These are phyloP conservation scores for Halisarca cf. caerulea DNA, from an alignment of 37 sponge, comb jelly and placozoan species.

Conservation along the genomic window DNA sequence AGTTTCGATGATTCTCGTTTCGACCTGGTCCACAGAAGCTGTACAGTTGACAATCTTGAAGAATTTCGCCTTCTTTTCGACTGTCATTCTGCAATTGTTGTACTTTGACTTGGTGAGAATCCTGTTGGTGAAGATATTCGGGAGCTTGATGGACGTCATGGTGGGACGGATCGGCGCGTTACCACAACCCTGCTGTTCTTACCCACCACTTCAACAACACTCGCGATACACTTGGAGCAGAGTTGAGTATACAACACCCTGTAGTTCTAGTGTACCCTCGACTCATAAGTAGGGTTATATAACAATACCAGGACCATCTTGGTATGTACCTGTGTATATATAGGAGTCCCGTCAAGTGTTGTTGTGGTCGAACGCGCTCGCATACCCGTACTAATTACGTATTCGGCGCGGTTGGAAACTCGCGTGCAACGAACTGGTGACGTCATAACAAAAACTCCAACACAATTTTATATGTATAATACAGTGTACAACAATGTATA, in stretches of 20 bases:
- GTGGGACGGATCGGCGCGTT: not conserved
- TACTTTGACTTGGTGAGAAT: constrained; percentile 9
- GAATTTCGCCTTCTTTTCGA: constrained; percentile 24
- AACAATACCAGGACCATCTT: too few relatives aligned
- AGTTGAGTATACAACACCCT: too few relatives aligned
- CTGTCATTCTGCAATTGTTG: constrained; percentile 48
- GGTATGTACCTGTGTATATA: not conserved
- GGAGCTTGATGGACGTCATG: not conserved
- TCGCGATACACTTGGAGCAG: too few relatives aligned
- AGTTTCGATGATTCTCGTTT: constrained; percentile 62
- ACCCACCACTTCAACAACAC: too few relatives aligned
- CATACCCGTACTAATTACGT: too few relatives aligned
- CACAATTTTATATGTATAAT: too few relatives aligned
- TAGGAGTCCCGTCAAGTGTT: not conserved
- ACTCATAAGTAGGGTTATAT: too few relatives aligned
- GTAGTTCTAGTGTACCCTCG: too few relatives aligned
- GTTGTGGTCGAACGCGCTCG: not conserved
- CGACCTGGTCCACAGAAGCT: constrained; percentile 57
- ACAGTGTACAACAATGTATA: too few relatives aligned
- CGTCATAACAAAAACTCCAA: too few relatives aligned
- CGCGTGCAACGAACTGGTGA: too few relatives aligned
- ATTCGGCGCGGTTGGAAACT: too few relatives aligned
- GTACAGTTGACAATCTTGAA: constrained; percentile 56
- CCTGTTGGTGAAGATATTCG: not conserved
- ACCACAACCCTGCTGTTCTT: not conserved